Evolutionary conservation across 2,888 invertebrate genomes (phyloP).

Genomic region (Drosophila falleni): DNA sequence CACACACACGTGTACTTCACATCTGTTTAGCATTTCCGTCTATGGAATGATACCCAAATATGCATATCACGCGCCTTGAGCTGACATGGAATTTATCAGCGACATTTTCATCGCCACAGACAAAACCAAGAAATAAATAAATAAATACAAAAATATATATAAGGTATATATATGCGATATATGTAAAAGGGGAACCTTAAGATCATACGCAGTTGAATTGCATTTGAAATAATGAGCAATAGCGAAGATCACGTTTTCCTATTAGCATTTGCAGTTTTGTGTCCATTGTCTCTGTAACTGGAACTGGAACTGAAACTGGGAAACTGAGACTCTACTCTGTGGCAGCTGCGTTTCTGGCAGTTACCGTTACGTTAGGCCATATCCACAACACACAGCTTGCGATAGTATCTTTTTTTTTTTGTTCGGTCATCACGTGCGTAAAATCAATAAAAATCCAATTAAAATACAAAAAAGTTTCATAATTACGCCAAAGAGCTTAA

Average conservation of each 20-base stretch:
- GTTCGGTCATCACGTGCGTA: slow-evolving; percentile 71
- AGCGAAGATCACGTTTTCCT: slow-evolving; percentile 72
- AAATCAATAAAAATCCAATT: slow-evolving; percentile 78
- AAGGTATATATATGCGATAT: slow-evolving; percentile 7
- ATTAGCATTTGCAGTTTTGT: slow-evolving; percentile 65
- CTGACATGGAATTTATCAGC: slow-evolving; percentile 67
- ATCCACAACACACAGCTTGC: slow-evolving; percentile 24
- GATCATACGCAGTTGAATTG: slow-evolving; percentile 53
- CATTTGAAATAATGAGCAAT: slow-evolving; percentile 68
- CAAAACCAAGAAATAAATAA: not conserved
- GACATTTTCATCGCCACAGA: slow-evolving; percentile 51
- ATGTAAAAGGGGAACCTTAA: slow-evolving; percentile 19
- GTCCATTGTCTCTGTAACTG: slow-evolving; percentile 52
- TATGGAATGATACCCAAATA: slow-evolving; percentile 62
- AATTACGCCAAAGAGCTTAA: slow-evolving; percentile 58
- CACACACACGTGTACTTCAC: slow-evolving; percentile 31
- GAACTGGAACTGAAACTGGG: slow-evolving; percentile 4
- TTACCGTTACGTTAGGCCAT: slow-evolving; percentile 51
- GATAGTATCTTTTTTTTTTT: slow-evolving; percentile 21
- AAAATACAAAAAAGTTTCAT: slow-evolving; percentile 76
- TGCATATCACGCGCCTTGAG: slow-evolving; percentile 60
- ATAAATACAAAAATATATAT: slow-evolving; percentile 3
- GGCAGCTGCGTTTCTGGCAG: slow-evolving; percentile 31
- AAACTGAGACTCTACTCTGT: not conserved
- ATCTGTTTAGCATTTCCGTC: slow-evolving; percentile 65